Conservation (phyloP, 2,113 vertebrate species). For the Phaethornis superciliosus region DNA sequence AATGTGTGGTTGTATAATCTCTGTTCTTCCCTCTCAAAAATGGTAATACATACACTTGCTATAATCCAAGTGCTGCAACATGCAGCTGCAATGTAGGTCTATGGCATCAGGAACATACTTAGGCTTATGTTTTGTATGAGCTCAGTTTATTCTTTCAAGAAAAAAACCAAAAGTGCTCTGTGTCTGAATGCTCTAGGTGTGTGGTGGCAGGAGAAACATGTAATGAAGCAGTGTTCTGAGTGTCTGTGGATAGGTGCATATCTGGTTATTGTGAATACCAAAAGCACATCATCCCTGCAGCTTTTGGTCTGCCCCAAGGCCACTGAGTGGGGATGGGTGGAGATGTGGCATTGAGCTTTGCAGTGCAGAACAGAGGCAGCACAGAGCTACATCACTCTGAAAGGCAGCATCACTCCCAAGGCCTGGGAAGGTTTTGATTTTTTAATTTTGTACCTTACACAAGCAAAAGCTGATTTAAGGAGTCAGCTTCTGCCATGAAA, state of each 20-base stretch:
- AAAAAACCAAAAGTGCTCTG: not conserved
- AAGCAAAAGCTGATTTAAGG: not conserved
- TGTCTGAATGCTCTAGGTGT: not conserved
- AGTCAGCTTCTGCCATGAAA: not conserved
- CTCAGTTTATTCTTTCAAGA: not conserved
- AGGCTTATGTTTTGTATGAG: not conserved
- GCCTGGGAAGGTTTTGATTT: not conserved
- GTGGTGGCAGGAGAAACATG: not conserved
- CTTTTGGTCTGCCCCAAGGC: not conserved
- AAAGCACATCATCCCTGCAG: not conserved
- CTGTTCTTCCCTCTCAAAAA: not conserved
- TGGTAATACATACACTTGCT: not conserved
- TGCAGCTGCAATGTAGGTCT: not conserved
- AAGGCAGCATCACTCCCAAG: not conserved
- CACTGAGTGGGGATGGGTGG: not conserved
- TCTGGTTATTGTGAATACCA: not conserved
- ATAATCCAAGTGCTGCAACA: not conserved
- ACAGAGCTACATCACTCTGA: not conserved
- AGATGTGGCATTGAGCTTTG: not conserved
- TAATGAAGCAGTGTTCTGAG: not conserved
- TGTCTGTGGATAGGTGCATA: not conserved
- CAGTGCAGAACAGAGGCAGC: not conserved
- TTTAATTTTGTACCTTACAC: not conserved
- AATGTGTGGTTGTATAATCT: not conserved
- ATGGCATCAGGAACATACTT: not conserved